Evolutionary conservation across 1,140 invertebrate species (phyloP).

Genomic region (Delia radicum): DNA sequence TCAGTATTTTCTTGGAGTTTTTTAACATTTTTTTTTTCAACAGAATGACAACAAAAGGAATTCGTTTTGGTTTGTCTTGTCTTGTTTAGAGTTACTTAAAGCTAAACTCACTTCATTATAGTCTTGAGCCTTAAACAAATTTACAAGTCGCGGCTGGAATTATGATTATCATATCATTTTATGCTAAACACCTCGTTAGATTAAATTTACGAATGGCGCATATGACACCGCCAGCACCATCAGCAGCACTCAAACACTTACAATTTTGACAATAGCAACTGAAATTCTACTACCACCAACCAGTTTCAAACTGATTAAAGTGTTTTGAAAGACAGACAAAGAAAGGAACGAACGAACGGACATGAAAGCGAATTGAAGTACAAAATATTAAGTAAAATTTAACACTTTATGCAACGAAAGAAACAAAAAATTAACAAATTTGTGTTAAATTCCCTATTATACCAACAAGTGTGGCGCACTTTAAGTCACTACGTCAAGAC

Average conservation of each 20-base stretch:
- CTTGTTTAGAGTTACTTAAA: background rate
- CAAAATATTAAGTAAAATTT: background rate
- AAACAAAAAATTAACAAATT: background rate
- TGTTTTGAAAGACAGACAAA: background rate
- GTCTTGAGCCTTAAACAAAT: constrained; percentile 28
- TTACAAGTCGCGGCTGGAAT: constrained; percentile 30
- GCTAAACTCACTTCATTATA: constrained; percentile 1
- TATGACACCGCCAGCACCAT: background rate
- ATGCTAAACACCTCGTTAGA: constrained; percentile 32
- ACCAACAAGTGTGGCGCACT: constrained; percentile 3
- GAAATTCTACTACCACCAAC: background rate
- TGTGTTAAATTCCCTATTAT: background rate
- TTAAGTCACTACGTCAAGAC: background rate
- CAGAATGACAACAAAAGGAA: constrained; percentile 7
- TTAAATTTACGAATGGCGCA: constrained; percentile 19
- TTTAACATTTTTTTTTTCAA: background rate
- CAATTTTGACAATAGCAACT: background rate
- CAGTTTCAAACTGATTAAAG: background rate
- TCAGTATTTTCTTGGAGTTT: background rate
- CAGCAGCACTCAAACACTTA: background rate
- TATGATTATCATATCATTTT: constrained; percentile 33
- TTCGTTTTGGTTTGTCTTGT: background rate
- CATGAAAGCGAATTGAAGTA: background rate
- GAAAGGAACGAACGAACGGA: background rate
- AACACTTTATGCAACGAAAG: background rate